Evolutionary conservation across 2,888 invertebrate genomes (phyloP), one percentile per base, ranked within the genome.

Genomic region (Perdita meconis): DNA sequence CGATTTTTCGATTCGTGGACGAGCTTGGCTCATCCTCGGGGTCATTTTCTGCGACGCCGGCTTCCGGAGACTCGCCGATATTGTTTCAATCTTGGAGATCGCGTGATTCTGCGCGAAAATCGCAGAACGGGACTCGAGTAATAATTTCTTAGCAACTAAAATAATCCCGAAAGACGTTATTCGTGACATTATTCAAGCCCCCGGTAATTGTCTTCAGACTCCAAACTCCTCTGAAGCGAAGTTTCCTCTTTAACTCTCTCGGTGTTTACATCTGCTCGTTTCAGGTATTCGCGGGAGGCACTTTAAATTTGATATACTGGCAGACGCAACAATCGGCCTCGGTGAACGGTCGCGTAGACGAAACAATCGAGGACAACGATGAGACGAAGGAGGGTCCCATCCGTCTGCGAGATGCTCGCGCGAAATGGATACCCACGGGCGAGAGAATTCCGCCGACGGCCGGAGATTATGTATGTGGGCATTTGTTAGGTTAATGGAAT

Each of bases 401-500:
- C 24, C 42, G 34, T 10, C n/a, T 73, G 83, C 81, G 86, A 84
- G 78, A 85, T 75, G 77, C 47, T 51, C 51, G 36, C 78, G 74
- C n/a, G 72, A 73, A 77, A 74, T 69, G 72, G 56, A 78, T 50
- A 59, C 75, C 55, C 55, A 70, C 66, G 55, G 53, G 30, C 60
- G 34, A 26, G 34, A 56, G 42, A n/a, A 79, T 82, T 83, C 70
- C 65, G n/a, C 0, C 12, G 47, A 40, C 66, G 66, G 42, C 65
- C n/a, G 44, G 26, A 66, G 78, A 84, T 86, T 78, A 85, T 75
- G 78, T 80, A 79, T 72, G 80, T 63, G 50, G 8, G 68, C 76
- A 81, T 86, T 84, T 83, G 81, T 83, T 77, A 70, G 51, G 61
- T 80, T 82, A 82, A 87, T 86, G 81, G 84, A 84, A 86, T 80